Evolutionary conservation across 2,113 vertebrate genomes (phyloP).

Genomic region (Glaucidium brasilianum): DNA sequence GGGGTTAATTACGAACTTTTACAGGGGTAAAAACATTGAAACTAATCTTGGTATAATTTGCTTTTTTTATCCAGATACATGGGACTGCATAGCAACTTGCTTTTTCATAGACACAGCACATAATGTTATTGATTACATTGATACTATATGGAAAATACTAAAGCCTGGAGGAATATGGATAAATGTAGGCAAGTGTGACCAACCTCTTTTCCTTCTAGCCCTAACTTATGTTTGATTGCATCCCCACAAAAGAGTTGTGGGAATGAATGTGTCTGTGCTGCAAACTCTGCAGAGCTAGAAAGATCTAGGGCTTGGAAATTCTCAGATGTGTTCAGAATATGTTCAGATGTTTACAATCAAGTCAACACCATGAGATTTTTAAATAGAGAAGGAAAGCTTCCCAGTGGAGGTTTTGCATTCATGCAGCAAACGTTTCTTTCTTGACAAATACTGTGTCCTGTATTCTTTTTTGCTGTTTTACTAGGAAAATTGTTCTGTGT

Average conservation of each 20-base stretch:
- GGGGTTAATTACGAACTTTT: not conserved
- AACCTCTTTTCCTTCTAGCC: not conserved
- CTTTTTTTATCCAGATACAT: slow-evolving; percentile 80
- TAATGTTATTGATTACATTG: slow-evolving; percentile 96
- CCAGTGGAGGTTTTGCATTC: not conserved
- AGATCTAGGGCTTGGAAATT: not conserved
- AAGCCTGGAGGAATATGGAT: slow-evolving; percentile 98
- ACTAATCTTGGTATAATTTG: not conserved
- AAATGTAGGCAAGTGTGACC: slow-evolving; percentile 88
- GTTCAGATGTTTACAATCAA: not conserved
- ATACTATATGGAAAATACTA: slow-evolving; percentile 98
- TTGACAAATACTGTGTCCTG: not conserved
- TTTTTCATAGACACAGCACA: slow-evolving; percentile 99
- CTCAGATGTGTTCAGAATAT: not conserved
- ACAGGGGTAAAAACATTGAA: not conserved
- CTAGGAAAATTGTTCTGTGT: not conserved
- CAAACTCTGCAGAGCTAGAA: not conserved
- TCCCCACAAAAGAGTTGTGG: not conserved
- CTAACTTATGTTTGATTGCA: not conserved
- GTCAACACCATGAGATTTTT: not conserved
- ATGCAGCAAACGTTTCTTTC: not conserved
- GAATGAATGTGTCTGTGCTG: not conserved
- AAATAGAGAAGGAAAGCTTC: not conserved
- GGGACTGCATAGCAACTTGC: slow-evolving; percentile 97
- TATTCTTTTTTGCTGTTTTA: not conserved